phyloP scores from a whole-genome alignment of 2,113 vertebrate genomes.

The Pelodiscus sinensis region DNA sequence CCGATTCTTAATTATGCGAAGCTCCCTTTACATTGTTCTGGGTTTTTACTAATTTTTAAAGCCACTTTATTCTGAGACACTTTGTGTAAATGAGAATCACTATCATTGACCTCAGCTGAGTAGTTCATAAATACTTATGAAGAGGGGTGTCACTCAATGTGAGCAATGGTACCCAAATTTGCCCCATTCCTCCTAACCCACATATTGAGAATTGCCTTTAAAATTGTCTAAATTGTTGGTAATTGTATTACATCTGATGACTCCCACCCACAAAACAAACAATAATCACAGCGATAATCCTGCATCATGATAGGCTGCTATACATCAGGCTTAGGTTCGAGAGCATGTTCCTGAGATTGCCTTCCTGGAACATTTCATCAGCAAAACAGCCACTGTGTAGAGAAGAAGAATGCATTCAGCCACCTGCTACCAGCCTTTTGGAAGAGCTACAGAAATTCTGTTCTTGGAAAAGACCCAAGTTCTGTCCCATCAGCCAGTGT shows the following conservation, averaged over 20 bases:
- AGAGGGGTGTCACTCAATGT: not conserved
- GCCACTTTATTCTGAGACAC: not conserved
- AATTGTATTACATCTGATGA: not conserved
- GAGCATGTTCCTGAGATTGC: not conserved
- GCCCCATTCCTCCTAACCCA: not conserved
- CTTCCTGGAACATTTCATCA: not conserved
- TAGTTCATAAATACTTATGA: not conserved
- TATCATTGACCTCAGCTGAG: not conserved
- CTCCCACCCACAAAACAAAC: not conserved
- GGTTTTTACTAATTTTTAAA: not conserved
- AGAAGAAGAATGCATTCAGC: not conserved
- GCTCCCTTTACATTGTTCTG: not conserved
- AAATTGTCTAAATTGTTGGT: not conserved
- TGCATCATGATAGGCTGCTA: not conserved
- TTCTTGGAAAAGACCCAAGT: not conserved
- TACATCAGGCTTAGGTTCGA: not conserved
- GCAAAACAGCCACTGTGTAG: not conserved
- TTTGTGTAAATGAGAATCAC: not conserved
- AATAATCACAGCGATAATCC: not conserved
- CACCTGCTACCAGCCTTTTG: not conserved
- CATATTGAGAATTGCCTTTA: not conserved
- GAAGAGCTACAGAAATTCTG: not conserved
- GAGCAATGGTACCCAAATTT: not conserved
- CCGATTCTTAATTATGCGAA: not conserved
- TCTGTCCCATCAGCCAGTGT: not conserved